Conservation (phyloP, 2,888 invertebrate genomes). For the Caenorhabditis imperialis region DNA sequence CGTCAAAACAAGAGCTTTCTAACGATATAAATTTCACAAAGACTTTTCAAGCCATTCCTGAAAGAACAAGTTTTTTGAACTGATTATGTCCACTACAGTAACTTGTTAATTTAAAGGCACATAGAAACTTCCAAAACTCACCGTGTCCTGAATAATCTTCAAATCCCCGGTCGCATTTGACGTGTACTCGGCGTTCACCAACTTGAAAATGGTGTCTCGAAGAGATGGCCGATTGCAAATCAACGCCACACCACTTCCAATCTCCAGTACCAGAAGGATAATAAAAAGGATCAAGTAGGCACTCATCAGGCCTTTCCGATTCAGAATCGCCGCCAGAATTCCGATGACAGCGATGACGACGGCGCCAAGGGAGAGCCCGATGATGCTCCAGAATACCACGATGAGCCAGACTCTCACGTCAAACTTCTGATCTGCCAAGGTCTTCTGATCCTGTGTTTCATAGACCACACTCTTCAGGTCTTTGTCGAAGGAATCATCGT, state of each 20-base stretch:
- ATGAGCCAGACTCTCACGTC: constrained; percentile 39
- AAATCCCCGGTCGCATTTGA: constrained; percentile 15
- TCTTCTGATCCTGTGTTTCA: constrained; percentile 3
- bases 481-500: constrained; percentile 29
- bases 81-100: neutral
- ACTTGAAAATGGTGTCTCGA: neutral
- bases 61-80: neutral
- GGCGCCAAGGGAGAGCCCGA: constrained; percentile 20
- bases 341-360: constrained; percentile 16
- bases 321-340: constrained; percentile 3
- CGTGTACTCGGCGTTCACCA: constrained; percentile 20
- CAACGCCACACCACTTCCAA: constrained; percentile 20
- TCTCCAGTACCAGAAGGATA: constrained; percentile 13
- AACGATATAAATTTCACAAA: no score
- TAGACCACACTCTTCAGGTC: constrained; percentile 33
- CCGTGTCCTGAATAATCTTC: constrained; percentile 24
- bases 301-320: constrained; percentile 10
- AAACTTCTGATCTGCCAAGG: constrained; percentile 27
- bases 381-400: constrained; percentile 39
- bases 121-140: neutral
- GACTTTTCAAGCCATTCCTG: no score
- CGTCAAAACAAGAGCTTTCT: no score
- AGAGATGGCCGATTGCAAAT: constrained; percentile 7
- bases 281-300: constrained; percentile 24
- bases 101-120: no score